These are phyloP conservation scores for Aradus depressus DNA, from an alignment of 2,888 invertebrate genomes.

Conservation along the genomic window DNA sequence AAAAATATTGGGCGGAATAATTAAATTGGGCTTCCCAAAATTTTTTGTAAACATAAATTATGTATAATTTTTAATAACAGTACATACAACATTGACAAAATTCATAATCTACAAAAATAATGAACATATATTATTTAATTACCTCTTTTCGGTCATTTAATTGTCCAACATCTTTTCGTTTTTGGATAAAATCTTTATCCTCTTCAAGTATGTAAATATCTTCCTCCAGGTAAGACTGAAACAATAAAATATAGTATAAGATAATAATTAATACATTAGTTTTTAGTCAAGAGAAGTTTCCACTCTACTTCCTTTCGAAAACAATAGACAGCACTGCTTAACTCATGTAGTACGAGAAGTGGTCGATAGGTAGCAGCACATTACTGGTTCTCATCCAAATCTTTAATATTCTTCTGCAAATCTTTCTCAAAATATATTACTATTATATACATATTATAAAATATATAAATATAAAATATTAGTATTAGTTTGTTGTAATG, in stretches of 20 bases:
- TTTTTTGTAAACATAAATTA: neutral
- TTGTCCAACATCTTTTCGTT: slow-evolving; percentile 8
- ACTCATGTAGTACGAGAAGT: no score
- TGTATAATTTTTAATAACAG: neutral
- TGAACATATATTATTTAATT: neutral
- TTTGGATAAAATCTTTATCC: slow-evolving; percentile 10
- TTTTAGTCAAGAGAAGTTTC: neutral
- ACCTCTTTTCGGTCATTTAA: slow-evolving; percentile 9
- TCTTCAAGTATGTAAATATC: slow-evolving; percentile 13
- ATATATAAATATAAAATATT: no score
- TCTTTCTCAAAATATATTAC: no score
- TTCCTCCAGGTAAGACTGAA: slow-evolving; percentile 33
- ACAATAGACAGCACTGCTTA: no score
- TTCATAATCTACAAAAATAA: neutral
- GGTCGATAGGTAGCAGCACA: no score
- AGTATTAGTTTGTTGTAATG: no score
- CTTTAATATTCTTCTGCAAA: no score
- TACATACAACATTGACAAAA: neutral
- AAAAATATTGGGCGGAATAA: neutral
- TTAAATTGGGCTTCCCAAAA: neutral
- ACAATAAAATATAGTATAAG: neutral
- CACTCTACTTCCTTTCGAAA: no score
- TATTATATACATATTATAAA: no score
- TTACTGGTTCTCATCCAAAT: no score
- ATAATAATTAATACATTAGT: neutral